phyloP scores from a whole-genome alignment of 2,797 vertebrate genomes.

The Gouania willdenowi region DNA sequence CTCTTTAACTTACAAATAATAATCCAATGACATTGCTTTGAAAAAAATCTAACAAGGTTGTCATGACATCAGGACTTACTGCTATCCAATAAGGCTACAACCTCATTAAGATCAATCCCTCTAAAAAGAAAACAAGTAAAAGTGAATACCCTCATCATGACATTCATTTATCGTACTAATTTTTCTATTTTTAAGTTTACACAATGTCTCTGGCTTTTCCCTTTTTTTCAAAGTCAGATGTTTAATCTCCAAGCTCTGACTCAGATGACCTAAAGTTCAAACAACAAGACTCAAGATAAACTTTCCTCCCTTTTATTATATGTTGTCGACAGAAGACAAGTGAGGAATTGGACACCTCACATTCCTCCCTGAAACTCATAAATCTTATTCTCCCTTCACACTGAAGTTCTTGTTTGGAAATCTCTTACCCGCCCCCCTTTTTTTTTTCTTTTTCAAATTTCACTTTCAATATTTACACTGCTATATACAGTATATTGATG shows the following conservation, averaged over 20 bases:
- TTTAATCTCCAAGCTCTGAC: slow-evolving; percentile 1
- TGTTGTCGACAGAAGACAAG: slow-evolving; percentile 43
- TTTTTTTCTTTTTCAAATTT: slow-evolving; percentile 25
- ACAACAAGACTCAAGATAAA: slow-evolving; percentile 13
- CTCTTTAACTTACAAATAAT: no score
- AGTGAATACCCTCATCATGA: no score
- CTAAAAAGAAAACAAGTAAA: no score
- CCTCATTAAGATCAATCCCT: no score
- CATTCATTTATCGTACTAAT: no score
- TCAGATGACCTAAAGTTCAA: slow-evolving; percentile 4
- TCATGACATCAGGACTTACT: no score
- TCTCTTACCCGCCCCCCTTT: not conserved
- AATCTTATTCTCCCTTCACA: slow-evolving; percentile 47
- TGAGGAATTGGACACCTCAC: slow-evolving; percentile 64
- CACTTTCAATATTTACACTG: slow-evolving; percentile 31
- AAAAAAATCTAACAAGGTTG: no score
- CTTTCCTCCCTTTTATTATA: slow-evolving; percentile 24
- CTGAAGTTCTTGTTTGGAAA: slow-evolving; percentile 44
- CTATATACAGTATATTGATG: no score
- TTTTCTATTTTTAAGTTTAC: no score
- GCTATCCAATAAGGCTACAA: no score
- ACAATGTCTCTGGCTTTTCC: not conserved
- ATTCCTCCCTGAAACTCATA: slow-evolving; percentile 58
- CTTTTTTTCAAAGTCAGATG: not conserved
- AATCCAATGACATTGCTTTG: no score